Evolutionary conservation across 2,113 vertebrate species (phyloP), one percentile per base, ranked within the genome.

Genomic region (Tinamus guttatus): DNA sequence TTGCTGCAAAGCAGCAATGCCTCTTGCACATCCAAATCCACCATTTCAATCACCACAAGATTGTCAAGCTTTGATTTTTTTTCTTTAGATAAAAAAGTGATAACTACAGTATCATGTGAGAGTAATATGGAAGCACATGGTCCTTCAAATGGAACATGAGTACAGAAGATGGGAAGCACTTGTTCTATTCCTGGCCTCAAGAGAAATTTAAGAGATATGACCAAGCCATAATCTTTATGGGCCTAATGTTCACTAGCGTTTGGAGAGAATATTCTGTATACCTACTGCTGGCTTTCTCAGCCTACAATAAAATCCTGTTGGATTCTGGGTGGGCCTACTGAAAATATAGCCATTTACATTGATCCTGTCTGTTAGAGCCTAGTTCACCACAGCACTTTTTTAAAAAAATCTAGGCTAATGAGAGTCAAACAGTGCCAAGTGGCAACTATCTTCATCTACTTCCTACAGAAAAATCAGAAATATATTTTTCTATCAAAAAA

Each of bases 11-110:
- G 47, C 59, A 73, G 38, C 36, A 32, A 24, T 59, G 2, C 28
- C 21, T 54, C 18, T n/a, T 0, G 1, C 6, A 9, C 58, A n/a
- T 18, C 17, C 9, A 34, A 7, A 43, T 40, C 24, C 38, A 77
- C 13, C 30, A 41, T 25, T 86, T 17, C 49, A 76, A 21, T n/a
- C 58, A 59, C 41, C 56, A 65, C 20, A 78, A 78, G 41, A 15
- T 8, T 51, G 34, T 51, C 25, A 59, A 58, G 7, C 9, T 81
- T 70, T 28, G 27, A 18, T 25, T 45, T 49, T 60, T 32, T 27
- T 25, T 11, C 70, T 65, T 78, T 47, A 67, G 7, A 14, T 45
- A n/a, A 40, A 62, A 77, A 77, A 30, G 28, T 11, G 2, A 40
- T 38, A 60, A 40, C 45, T 64, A 43, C 14, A 19, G 38, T 14